Conservation (phyloP, 2,113 vertebrate genomes). For the Zosterops japonicus region DNA sequence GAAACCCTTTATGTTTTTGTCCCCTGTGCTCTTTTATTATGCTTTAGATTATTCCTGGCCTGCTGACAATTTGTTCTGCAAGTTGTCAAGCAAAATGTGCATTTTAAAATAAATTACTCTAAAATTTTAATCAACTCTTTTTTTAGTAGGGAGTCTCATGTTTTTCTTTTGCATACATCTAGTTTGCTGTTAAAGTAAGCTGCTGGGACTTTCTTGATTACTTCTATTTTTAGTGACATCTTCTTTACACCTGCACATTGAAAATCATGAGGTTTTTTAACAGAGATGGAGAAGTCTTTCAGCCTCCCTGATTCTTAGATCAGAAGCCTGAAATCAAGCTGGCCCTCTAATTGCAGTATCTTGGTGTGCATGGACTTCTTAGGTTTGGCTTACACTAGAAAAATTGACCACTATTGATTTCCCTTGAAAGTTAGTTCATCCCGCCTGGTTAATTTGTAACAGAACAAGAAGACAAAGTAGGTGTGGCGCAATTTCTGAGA, state of each 20-base stretch:
- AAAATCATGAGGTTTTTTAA: background rate
- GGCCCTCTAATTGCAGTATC: background rate
- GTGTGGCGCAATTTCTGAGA: background rate
- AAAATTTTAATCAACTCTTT: constrained; percentile 64
- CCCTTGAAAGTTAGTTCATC: background rate
- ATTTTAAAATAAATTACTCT: constrained; percentile 59
- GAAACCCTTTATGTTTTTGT: background rate
- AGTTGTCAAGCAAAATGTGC: constrained; percentile 52
- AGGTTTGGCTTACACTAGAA: background rate
- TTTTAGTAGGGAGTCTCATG: constrained; percentile 52
- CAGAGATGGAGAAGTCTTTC: background rate
- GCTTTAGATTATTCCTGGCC: constrained; percentile 2
- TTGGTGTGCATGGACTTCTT: background rate
- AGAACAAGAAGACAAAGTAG: background rate
- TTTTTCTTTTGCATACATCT: constrained; percentile 51
- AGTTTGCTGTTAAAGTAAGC: constrained; percentile 43
- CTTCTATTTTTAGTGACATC: constrained; percentile 42
- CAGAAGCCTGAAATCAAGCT: background rate
- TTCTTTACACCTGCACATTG: constrained; percentile 36
- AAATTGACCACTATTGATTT: background rate
- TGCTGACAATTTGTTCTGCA: constrained; percentile 36
- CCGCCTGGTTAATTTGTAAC: background rate
- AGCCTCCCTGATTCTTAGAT: background rate
- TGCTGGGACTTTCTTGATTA: constrained; percentile 50
- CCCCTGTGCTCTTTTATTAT: background rate